Conservation (phyloP, 2,797 vertebrate genomes). For the Botia kubotai region DNA sequence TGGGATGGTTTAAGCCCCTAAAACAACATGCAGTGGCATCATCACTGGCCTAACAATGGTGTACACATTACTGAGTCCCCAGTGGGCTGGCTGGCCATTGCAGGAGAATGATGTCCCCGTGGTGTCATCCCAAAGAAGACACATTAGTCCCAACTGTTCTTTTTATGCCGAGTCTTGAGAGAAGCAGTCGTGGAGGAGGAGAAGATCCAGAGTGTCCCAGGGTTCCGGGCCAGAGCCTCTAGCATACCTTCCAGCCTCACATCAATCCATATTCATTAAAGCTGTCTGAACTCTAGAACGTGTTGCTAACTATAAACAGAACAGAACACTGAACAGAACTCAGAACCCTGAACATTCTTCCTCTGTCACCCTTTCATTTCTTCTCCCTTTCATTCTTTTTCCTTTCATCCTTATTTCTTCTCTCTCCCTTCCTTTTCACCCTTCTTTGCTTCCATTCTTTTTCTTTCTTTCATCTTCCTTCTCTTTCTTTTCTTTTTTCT, state of each 20-base stretch:
- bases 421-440: too few species aligned
- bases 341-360: background rate
- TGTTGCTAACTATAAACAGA: conserved; percentile 69
- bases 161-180: conserved; percentile 83
- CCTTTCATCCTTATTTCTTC: background rate
- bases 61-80: conserved; percentile 77
- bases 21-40: conserved; percentile 82
- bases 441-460: too few species aligned
- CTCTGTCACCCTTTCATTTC: too few species aligned
- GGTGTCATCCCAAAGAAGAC: conserved; percentile 78
- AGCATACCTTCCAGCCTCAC: conserved; percentile 82
- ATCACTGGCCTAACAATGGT: conserved; percentile 76
- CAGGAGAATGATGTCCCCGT: conserved; percentile 76
- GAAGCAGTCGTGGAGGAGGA: conserved; percentile 65
- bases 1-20: conserved; percentile 79
- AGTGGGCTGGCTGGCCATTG: conserved; percentile 67
- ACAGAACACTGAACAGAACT: background rate
- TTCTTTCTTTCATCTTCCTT: background rate
- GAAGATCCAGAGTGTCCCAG: conserved; percentile 53
- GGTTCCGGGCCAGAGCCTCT: conserved; percentile 74
- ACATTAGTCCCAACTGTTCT: conserved; percentile 83
- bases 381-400: too few species aligned
- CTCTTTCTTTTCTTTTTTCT: background rate
- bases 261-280: conserved; percentile 89
- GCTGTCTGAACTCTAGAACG: conserved; percentile 76